Evolutionary conservation across 2,113 vertebrate genomes (phyloP), one percentile per base, ranked within the genome.

Genomic region (Smithornis capensis): DNA sequence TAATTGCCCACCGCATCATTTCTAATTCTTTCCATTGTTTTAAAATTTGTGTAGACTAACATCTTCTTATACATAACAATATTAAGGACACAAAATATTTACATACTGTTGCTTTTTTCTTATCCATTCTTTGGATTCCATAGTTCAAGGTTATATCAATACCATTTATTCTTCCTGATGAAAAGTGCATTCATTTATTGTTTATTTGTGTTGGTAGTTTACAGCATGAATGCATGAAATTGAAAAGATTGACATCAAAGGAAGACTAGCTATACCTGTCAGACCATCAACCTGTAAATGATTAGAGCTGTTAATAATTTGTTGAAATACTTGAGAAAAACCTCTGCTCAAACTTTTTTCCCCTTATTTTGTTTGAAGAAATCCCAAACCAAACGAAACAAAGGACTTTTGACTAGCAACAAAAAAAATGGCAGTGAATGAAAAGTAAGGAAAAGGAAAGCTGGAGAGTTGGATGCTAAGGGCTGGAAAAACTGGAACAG

Each of bases 1-100:
- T 37, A 2, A 0, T 4, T 18, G 50, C 52, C 15, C 13, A n/a
- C 8, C 17, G n/a, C 19, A 71, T 0, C 3, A 13, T 23, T 68
- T 67, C 24, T 60, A 13, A 33, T 79, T 71, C 19, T 24, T 73
- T 35, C 31, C 0, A 8, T 38, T 50, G 12, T 49, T 85, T 45
- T 28, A 14, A 70, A 53, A 17, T 57, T 74, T 64, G 7, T 33
- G 57, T 55, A 74, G 24, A 47, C 35, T 70, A 78, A 3, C 5
- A 22, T 78, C 6, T 53, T 67, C 33, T 59, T 75, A 37, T 21
- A 68, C 21, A 14, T 47, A 7, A 64, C 23, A 42, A 42, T 50
- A 75, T 37, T 24, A 70, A 70, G 28, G 25, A 37, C 18, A 50
- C 5, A 22, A 35, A 71, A 21, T 75, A 59, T 59, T 82, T 78